A percentile compares a stretch with the other conserved stretches of the same genome.
These are phyloP conservation scores for Phyllostomus discolor DNA, from an alignment of 2,113 vertebrate species.

Conservation along the genomic window DNA sequence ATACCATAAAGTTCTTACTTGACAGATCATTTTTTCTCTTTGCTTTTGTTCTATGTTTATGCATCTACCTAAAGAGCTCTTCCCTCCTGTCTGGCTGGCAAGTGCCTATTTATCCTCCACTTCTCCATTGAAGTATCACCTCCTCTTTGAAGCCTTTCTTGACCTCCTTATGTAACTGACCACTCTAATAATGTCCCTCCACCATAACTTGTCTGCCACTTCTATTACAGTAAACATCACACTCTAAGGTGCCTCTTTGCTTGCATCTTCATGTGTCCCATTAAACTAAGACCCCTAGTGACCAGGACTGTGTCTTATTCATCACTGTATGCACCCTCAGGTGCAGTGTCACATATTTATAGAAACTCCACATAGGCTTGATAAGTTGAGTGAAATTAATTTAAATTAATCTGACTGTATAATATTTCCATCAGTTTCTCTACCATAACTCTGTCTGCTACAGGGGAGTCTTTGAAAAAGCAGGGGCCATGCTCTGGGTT, in stretches of 20 bases:
- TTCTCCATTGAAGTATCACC: not conserved
- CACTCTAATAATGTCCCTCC: not conserved
- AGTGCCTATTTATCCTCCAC: not conserved
- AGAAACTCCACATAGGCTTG: not conserved
- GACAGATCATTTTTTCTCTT: not conserved
- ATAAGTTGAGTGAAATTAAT: constrained; percentile 45
- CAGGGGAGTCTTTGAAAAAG: constrained; percentile 18
- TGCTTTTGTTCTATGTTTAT: not conserved
- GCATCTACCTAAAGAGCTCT: not conserved
- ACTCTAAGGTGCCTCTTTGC: not conserved
- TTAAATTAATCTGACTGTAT: not conserved
- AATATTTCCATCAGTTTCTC: constrained; percentile 17
- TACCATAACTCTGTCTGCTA: not conserved
- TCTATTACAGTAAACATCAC: not conserved
- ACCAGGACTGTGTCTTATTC: not conserved
- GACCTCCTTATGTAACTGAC: not conserved
- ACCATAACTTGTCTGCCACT: not conserved
- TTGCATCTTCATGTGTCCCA: not conserved
- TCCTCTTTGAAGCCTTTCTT: not conserved
- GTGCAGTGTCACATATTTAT: not conserved
- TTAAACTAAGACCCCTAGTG: not conserved
- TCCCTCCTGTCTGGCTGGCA: not conserved
- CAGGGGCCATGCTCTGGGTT: not conserved
- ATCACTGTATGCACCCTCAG: not conserved
- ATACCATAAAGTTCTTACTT: not conserved